Evolutionary conservation across 2,888 invertebrate genomes (phyloP), one percentile per base, ranked within the genome.

Genomic region (Apoderus coryli): DNA sequence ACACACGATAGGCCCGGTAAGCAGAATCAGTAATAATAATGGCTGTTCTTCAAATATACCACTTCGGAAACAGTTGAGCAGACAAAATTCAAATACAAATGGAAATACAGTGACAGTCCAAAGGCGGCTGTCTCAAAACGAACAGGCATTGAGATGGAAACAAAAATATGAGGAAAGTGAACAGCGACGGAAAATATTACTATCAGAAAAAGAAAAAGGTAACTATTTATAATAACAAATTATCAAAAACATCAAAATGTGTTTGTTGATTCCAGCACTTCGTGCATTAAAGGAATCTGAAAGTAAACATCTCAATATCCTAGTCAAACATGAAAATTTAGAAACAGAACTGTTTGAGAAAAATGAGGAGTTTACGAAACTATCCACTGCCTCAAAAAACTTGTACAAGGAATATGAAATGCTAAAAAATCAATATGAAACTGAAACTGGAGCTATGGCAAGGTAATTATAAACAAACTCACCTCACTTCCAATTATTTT

Each of bases 401-500:
- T 59, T 72, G 22, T 79, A 74, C 56, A 66, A 66, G 35, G 79
- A 80, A 52, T 79, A 79, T 55, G 77, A 78, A 52, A 73, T 73
- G 50, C 59, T 79, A 16, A 73, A 72, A 52, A 72, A 72, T 50
- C 72, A 75, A 55, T 76, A 77, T 53, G 76, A 79, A 42, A 67
- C 76, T 19, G 79, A 80, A 48, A 68, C 74, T 0, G 70, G 69
- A 3, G 76, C 77, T 27, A 76, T 77, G 75, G 70, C 76, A 41
- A 75, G 67, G 70, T 71, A 37, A 61, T 63, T n/a, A n/a, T n/a
- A n/a, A n/a, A n/a, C n/a, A n/a, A n/a, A n/a, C n/a, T n/a, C n/a
- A 27, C 10, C 9, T 28, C 16, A 19, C n/a, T 16, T 6, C 6
- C 13, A 12, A 6, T n/a, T n/a, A n/a, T n/a, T n/a, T n/a, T n/a